Base-by-base conservation (phyloP, 23 tunicate species). In the Trididemnum clinides region DNA sequence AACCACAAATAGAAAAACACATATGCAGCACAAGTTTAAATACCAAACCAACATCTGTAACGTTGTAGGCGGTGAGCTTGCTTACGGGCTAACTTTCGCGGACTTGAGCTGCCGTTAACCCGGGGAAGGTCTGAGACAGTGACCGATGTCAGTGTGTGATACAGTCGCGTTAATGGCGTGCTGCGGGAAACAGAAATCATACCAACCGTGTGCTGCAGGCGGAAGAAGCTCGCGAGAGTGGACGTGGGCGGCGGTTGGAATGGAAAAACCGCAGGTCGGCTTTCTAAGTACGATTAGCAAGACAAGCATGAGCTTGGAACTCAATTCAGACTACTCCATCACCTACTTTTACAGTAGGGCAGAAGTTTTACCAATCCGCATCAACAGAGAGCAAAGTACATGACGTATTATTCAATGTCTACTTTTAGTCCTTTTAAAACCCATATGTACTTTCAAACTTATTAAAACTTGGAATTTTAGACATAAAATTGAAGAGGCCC, bases 91-190 rank as follows among this genome's bases (percentile, higher is more conserved):
- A 54, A 30, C 30, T 7, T 26, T 29, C 51, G 83, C 66, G 65
- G 39, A 23, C 51, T 51, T 36, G 23, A 5, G 66, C 27, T 74
- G 65, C 36, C 30, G 51, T 22, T 54, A 78, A 78, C 83, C 50
- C 83, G 83, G 83, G 83, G 83, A 78, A 78, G 83, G 83, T 78
- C 83, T 78, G 83, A 78, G 83, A 78, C 83, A 78, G 28, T 27
- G 83, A 35, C 66, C 65, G 50, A 22, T 51, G 83, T n/a, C 83
- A 22, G 22, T 29, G 83, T 66, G 83, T 18, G 83, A 78, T 78
- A 66, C 83, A 66, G 20, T 5, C 83, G 36, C 66, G 65, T 2
- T 78, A 51, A 78, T 4, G 12, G 83, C 37, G 83, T 5, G 65
- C 39, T 18, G 19, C 38, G 83, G 83, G 66, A 51, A 78, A 22